Base-by-base conservation (phyloP, 2,888 invertebrate species). In the Proisotoma minuta region DNA sequence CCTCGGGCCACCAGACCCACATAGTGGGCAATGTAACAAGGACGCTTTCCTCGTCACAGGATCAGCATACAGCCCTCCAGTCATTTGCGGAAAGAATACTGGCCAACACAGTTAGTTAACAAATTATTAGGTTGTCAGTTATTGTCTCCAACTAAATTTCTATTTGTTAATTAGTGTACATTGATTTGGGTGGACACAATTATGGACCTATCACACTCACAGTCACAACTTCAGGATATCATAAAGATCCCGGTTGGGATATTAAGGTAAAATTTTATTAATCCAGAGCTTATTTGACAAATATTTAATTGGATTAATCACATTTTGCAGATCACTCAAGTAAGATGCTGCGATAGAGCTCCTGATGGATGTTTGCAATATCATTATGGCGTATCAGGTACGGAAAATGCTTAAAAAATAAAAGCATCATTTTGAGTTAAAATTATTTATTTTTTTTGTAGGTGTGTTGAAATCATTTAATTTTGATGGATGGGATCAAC, bases 11-110 rank as follows among this genome's bases (percentile, higher is more conserved):
- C 74, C 74, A 27, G 68, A 69, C 57, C 73, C 73, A 58, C 66
- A 65, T 64, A 64, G 66, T 54, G 75, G 75, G 43, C 72, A 71
- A 47, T 75, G 75, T 64, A 74, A 71, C 65, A 71, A 74, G 43
- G 75, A 75, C 62, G 74, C 73, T 18, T 73, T 75, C 57, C 56
- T 68, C 48, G 73, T 75, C 47, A 74, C 70, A 54, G 75, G 74
- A 52, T 71, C 73, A 27, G 74, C 74, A 12, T 73, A 74, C 67
- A 66, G 65, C 22, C 73, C 74, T 51, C 75, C 75, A 29, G 73
- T 73, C 52, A 74, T 75, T 61, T 75, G 75, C 57, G 75, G 75
- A 65, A 69, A 72, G 59, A 75, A 75, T 57, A 72, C 71, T 50
- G 74, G 74, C 27, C 75, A 75, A 59, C 75, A 75, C 62, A 71